Evolutionary conservation across 2,888 invertebrate genomes (phyloP), one percentile per base, ranked within the genome.

Genomic region (Iselma pallidipennis): DNA sequence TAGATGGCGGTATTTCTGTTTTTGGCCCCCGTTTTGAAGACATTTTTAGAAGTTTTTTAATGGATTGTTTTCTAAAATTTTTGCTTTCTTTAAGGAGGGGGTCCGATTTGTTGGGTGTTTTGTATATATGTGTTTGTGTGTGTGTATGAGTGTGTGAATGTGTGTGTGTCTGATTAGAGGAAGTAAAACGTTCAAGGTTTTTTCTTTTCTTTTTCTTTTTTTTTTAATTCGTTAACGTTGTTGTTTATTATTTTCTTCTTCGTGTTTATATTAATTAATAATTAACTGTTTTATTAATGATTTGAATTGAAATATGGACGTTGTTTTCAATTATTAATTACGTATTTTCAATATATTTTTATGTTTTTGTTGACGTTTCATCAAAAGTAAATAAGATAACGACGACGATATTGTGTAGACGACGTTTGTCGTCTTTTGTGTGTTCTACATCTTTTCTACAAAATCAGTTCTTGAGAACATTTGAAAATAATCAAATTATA

Each of bases 301-400:
- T 26, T 25, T 25, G 7, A 26, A 50, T 50, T 26, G 28, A n/a
- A n/a, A n/a, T n/a, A n/a, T 16, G 5, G n/a, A 26, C 14, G 6
- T n/a, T 6, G 3, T 19, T 55, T 54, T 49, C 53, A 16, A 31
- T 52, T 48, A 55, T 21, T 25, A 2, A 25, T 14, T 45, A 49
- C 45, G 33, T 55, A 25, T 61, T 55, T 50, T 50, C 29, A 51
- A 48, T 29, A n/a, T n/a, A 50, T 49, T 48, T 49, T 25, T 49
- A 49, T 14, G 25, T 49, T 49, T 50, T 49, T 59, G 59, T 59
- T 63, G 63, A 59, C 56, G 63, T 59, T 49, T 16, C 45, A 42
- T 28, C 9, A 45, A 50, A 59, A 51, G 63, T 63, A 59, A 63
- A 63, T 59, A 59, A 58, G 55, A 55, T 48, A 59, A 62, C 42